Evolutionary conservation across 2,888 invertebrate genomes (phyloP).

Genomic region (Stenolophus ochropezus): DNA sequence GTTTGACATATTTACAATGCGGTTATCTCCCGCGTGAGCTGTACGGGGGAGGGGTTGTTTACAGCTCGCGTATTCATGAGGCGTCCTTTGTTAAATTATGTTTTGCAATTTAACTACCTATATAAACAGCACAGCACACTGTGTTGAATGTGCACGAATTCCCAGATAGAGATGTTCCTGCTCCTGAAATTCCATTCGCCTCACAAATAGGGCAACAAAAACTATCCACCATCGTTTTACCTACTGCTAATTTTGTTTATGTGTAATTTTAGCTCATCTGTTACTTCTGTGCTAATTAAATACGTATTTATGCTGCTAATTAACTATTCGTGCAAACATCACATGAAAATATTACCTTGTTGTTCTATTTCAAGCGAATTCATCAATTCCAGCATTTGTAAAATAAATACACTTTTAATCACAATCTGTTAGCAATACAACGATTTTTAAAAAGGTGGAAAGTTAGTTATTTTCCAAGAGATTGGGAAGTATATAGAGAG

Average conservation of each 20-base stretch:
- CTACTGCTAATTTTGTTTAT: constrained; percentile 8
- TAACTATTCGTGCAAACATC: too few species aligned
- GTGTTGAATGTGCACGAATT: neutral
- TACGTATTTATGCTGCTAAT: too few species aligned
- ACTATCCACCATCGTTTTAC: neutral
- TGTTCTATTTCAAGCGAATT: too few species aligned
- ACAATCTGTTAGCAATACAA: too few species aligned
- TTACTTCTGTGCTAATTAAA: too few species aligned
- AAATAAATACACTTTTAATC: too few species aligned
- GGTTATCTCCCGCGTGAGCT: constrained; percentile 22
- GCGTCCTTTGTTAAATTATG: constrained; percentile 51
- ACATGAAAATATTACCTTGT: too few species aligned
- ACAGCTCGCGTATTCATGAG: constrained; percentile 50
- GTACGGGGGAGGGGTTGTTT: constrained; percentile 13
- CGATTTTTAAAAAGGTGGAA: too few species aligned
- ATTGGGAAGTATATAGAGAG: too few species aligned
- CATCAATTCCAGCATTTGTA: too few species aligned
- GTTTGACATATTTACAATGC: constrained; percentile 50
- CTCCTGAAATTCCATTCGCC: neutral
- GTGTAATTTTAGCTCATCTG: neutral
- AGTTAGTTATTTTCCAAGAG: too few species aligned
- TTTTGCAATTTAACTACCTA: constrained; percentile 50
- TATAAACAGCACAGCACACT: constrained; percentile 22
- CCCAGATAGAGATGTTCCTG: neutral
- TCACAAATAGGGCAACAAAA: constrained; percentile 6